These are phyloP conservation scores for Leptoteleia sp. DNA, from an alignment of 1,140 invertebrate species.

Conservation along the genomic window DNA sequence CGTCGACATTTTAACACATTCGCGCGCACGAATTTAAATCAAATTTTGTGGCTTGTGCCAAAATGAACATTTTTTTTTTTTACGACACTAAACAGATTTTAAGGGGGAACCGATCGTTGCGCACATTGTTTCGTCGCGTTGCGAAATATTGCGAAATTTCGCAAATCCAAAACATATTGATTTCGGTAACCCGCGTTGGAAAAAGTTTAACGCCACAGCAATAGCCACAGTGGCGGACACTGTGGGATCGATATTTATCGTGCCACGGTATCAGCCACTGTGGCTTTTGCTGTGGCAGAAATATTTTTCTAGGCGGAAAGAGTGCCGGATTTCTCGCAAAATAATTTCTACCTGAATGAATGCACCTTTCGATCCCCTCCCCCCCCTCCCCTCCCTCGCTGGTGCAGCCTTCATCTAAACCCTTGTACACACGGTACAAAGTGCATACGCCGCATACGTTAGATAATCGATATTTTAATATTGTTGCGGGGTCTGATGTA, in stretches of 20 bases:
- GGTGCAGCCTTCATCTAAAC: constrained; percentile 74
- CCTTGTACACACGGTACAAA: constrained; percentile 75
- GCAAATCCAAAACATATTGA: too few species aligned
- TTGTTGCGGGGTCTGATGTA: constrained; percentile 72
- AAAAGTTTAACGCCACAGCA: too few species aligned
- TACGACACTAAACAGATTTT: too few species aligned
- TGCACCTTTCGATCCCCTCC: constrained; percentile 56
- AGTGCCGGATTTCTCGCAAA: too few species aligned
- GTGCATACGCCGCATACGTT: constrained; percentile 81
- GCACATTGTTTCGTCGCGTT: not conserved
- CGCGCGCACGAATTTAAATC: constrained; percentile 38
- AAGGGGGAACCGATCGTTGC: too few species aligned
- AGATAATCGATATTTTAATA: constrained; percentile 82
- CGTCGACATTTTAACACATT: constrained; percentile 32
- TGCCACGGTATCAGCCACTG: too few species aligned
- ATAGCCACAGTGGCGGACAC: constrained; percentile 40
- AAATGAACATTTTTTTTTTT: constrained; percentile 41
- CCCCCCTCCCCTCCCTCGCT: too few species aligned
- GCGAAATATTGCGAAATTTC: too few species aligned
- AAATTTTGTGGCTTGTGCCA: constrained; percentile 35
- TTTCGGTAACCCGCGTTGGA: too few species aligned
- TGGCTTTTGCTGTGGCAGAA: too few species aligned
- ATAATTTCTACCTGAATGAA: constrained; percentile 67
- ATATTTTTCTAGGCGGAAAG: too few species aligned
- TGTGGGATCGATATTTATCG: too few species aligned